Percentiles rank a stretch among this genome's conserved stretches.
Conservation (phyloP, 2,797 vertebrate genomes). For the Xyrichtys novacula region DNA sequence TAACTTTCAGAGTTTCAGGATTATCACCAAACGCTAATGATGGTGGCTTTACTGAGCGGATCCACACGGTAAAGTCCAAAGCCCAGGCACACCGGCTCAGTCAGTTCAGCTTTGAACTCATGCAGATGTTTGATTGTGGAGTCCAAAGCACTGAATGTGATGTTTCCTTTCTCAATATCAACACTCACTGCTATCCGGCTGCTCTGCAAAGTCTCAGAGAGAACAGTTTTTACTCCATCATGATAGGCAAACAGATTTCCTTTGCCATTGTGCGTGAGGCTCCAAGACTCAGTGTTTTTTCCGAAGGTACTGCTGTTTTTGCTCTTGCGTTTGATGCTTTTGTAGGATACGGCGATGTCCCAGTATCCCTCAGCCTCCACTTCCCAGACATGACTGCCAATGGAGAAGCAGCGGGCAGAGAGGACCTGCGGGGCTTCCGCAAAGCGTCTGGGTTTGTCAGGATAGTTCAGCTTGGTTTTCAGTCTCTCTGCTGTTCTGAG, state of each 20-base stretch:
- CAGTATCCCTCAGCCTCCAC: constrained; percentile 69
- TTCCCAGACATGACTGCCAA: constrained; percentile 60
- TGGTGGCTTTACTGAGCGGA: constrained; percentile 59
- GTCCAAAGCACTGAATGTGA: constrained; percentile 45
- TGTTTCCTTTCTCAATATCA: constrained; percentile 47
- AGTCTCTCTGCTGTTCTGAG: constrained; percentile 53
- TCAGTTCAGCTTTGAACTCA: constrained; percentile 54
- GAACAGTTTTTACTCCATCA: constrained; percentile 2
- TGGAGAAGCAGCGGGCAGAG: constrained; percentile 56
- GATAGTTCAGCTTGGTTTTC: constrained; percentile 23
- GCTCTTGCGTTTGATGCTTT: constrained; percentile 54
- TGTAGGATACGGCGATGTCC: constrained; percentile 65
- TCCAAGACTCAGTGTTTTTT: constrained; percentile 58
- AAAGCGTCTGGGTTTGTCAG: constrained; percentile 41
- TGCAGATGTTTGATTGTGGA: constrained; percentile 24
- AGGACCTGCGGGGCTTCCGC: constrained; percentile 65
- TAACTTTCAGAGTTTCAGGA: too few species aligned
- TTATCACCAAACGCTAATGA: constrained; percentile 45
- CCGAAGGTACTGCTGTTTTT: constrained; percentile 51
- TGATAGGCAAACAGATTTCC: constrained; percentile 59
- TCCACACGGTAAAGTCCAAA: constrained; percentile 56
- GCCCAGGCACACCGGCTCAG: constrained; percentile 63
- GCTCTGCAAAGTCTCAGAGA: constrained; percentile 17
- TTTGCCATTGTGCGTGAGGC: constrained; percentile 40
- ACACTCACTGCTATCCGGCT: constrained; percentile 46